Percentiles rank a stretch among this genome's conserved stretches.
Conservation (phyloP, 2,888 invertebrate species). For the Pollenia angustigena region DNA sequence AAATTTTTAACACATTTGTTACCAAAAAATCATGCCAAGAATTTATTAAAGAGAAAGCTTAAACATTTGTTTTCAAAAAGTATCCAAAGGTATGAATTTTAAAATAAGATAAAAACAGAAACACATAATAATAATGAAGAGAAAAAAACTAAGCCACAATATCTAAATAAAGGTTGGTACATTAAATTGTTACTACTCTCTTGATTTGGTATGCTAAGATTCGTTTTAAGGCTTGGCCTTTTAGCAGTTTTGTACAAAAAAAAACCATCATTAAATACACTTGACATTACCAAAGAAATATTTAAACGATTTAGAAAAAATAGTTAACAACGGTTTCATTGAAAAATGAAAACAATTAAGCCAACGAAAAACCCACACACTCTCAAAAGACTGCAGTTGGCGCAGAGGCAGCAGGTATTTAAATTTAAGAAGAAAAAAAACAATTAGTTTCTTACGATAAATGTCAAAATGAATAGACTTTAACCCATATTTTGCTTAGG, state of each 20-base stretch:
- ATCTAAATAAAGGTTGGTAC: conserved; percentile 57
- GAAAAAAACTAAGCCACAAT: conserved; percentile 21
- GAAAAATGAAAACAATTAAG: conserved; percentile 44
- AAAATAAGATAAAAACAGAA: conserved; percentile 24
- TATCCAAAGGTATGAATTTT: conserved; percentile 25
- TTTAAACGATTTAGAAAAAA: conserved; percentile 30
- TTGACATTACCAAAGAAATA: conserved; percentile 68
- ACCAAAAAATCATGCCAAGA: conserved; percentile 63
- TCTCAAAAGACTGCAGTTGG: neutral
- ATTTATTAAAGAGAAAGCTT: conserved; percentile 68
- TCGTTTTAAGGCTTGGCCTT: conserved; percentile 62
- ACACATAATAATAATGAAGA: conserved; percentile 20
- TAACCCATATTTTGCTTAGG: neutral
- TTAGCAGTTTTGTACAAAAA: conserved; percentile 26
- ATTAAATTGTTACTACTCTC: conserved; percentile 10
- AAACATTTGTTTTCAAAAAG: no score
- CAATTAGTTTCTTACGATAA: conserved; percentile 59
- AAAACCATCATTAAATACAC: conserved; percentile 61
- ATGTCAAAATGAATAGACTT: conserved; percentile 56
- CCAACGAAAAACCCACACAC: conserved; percentile 48
- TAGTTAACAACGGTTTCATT: neutral
- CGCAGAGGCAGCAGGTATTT: neutral
- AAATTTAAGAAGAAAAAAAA: conserved; percentile 13
- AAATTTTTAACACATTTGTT: conserved; percentile 38
- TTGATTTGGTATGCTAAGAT: conserved; percentile 50